These are phyloP conservation scores for Tridacna gigas DNA, from an alignment of 2,888 invertebrate species.

Conservation along the genomic window DNA sequence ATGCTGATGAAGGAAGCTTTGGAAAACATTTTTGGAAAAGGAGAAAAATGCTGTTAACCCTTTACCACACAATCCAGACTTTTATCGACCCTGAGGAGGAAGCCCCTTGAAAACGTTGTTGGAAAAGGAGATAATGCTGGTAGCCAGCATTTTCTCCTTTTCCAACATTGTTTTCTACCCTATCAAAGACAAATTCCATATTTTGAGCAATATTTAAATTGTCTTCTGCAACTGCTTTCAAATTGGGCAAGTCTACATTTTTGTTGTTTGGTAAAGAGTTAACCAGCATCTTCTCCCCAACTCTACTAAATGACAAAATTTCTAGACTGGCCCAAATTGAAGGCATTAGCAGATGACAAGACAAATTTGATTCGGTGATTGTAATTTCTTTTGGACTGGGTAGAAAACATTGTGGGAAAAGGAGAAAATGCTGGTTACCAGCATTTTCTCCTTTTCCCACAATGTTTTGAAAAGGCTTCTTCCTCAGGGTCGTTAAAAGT, in stretches of 20 bases:
- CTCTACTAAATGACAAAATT: too few species aligned
- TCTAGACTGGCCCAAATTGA: too few species aligned
- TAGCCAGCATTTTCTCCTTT: background rate
- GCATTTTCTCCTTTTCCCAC: background rate
- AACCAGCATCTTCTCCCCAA: background rate
- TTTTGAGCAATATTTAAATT: background rate
- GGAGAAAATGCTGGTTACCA: background rate
- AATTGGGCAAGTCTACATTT: background rate
- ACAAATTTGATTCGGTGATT: background rate
- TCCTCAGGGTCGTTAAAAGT: background rate
- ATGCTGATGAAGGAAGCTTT: background rate
- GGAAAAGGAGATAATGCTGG: conserved; percentile 1
- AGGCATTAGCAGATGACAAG: background rate
- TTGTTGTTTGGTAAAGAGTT: background rate
- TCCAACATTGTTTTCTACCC: background rate
- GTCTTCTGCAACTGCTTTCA: background rate
- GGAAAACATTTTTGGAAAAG: background rate
- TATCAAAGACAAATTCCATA: background rate
- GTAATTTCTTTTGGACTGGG: background rate
- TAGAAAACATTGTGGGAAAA: background rate
- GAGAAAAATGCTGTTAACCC: background rate
- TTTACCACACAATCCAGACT: background rate
- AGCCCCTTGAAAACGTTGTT: background rate
- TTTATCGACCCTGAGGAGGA: background rate
- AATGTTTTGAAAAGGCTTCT: background rate